Evolutionary conservation across 1,140 invertebrate genomes (phyloP), one percentile per base, ranked within the genome.

Genomic region (Harlomillsia oculata): DNA sequence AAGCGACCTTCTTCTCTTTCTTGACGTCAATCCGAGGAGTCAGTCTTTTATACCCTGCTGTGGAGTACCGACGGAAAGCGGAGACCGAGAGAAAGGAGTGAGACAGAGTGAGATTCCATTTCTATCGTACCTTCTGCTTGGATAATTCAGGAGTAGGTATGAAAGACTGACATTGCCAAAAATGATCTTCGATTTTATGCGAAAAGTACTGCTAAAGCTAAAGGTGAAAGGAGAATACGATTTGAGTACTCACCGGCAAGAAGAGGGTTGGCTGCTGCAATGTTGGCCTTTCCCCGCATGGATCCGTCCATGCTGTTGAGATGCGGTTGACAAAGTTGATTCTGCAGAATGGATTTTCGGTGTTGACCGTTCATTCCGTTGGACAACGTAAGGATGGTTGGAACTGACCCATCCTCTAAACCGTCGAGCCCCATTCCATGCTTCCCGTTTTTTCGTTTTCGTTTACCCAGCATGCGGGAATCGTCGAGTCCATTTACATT

Each of bases 241-340:
- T n/a, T n/a, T n/a, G n/a, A 5, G n/a, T 6, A 28, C 29, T 68
- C 69, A 81, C 79, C 79, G 69, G 85, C 85, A 58, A 89, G 73
- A 37, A 89, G 73, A 29, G 85, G 85, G 71, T 89, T 89, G 14
- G 82, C 82, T 0, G 84, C 84, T 2, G 84, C 85, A 45, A 89
- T 87, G 53, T 83, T 85, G 67, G 82, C 72, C 83, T 83, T 64
- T 51, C 57, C 59, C 49, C 56, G 56, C 56, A 56, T 54, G 37
- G 18, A 46, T 43, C 29, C 46, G n/a, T n/a, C n/a, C 40, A 44
- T 63, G 56, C 32, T 51, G 41, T 43, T 29, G 49, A 53, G 39
- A 45, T 59, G 56, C 28, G 54, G 60, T 36, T 62, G 55, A 45
- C 64, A 62, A n/a, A 65, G 39, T 41, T 62, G 60, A 56, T 34